phyloP scores from a whole-genome alignment of 2,888 invertebrate species.

The Synergus umbraculus region DNA sequence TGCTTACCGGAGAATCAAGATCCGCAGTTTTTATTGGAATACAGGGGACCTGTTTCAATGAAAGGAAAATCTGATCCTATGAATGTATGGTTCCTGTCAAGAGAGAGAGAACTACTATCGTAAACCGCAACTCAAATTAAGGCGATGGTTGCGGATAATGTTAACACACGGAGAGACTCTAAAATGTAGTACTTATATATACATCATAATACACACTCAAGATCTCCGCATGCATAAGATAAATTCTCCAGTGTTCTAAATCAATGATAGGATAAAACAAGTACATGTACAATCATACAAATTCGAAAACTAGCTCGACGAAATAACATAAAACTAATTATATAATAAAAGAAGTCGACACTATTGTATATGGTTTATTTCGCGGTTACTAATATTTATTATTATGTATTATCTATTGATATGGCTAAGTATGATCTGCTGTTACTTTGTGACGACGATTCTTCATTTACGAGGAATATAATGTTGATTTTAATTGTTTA shows the following conservation, averaged over 20 bases:
- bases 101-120: slow-evolving; percentile 72
- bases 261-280: background rate
- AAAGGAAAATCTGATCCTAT: slow-evolving; percentile 96
- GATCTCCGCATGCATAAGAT: background rate
- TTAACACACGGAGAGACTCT: background rate
- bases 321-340: background rate
- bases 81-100: slow-evolving; percentile 93
- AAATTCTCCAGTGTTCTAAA: background rate
- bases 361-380: no score
- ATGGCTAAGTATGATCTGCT: no score
- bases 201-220: background rate
- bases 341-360: background rate
- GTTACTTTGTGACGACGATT: no score
- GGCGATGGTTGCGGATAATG: background rate
- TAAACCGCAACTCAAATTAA: slow-evolving; percentile 55
- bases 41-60: slow-evolving; percentile 93
- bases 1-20: slow-evolving; percentile 90
- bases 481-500: no score
- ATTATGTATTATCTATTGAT: no score
- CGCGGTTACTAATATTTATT: no score
- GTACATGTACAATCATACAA: background rate
- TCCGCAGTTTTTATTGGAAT: slow-evolving; percentile 89
- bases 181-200: background rate
- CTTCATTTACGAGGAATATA: no score
- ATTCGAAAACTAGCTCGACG: background rate